Base-by-base conservation (phyloP, 2,797 vertebrate genomes). In the Micropoecilia bifurca region DNA sequence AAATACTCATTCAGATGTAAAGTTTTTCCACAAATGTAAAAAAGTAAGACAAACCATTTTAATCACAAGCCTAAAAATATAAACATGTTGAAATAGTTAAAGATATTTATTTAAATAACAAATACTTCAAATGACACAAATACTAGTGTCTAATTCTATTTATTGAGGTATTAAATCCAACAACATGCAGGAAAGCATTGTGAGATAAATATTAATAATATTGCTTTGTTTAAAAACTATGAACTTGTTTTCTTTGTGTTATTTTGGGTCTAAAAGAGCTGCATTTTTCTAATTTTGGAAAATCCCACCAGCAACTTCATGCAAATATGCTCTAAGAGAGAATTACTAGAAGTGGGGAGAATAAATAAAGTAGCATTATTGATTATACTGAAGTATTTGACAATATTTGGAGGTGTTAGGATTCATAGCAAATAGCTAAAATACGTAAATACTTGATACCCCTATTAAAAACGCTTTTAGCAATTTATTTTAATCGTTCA, bases 1-100 rank as follows among this genome's bases (percentile, higher is more conserved):
- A 95, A 97, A 33, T 98, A 33, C 6, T 33, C 59, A 87, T 98
- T 97, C 76, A 97, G 97, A 16, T 96, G 91, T 94, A 89, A 93
- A 85, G 3, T 28, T n/a, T 41, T 73, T 46, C 33, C 7, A 59
- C 6, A 4, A 4, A 41, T 10, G 20, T 4, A 1, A 39, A 68
- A 41, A 53, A 7, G 59, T 39, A 22, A 47, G 25, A 72, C 16
- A 71, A 71, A 78, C 41, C 28, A 14, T 20, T 36, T 20, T 47
- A 36, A 18, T 50, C 71, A 39, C 4, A 53, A 73, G 43, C 18
- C 3, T 36, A 5, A 50, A 47, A 22, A 50, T 50, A 14, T 30
- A 5, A 73, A 50, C 48, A 53, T 36, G 5, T 25, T 2, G 0
- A 9, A 50, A 2, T 4, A 12, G 22, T 9, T 22, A 10, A 48